A percentile compares a stretch with the other conserved stretches of the same genome.
Evolutionary conservation across 2,888 invertebrate species (phyloP).

Genomic region (Eurytoma californica): DNA sequence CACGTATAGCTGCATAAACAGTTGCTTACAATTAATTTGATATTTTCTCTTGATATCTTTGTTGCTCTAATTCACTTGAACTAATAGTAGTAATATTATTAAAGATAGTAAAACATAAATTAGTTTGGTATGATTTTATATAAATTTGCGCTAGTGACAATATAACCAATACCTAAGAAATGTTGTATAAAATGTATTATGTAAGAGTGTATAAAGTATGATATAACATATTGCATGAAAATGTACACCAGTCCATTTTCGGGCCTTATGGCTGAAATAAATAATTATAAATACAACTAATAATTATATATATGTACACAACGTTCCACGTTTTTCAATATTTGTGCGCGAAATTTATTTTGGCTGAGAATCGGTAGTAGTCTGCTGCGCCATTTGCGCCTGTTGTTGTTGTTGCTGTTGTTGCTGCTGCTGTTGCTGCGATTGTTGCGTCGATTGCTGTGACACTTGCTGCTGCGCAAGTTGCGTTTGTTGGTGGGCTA

Average conservation of each 20-base stretch:
- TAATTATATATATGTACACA: not conserved
- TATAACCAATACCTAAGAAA: too few relatives aligned
- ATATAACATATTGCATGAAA: slow-evolving; percentile 8
- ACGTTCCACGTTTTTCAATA: slow-evolving; percentile 9
- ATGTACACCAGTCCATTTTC: not conserved
- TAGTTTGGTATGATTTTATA: too few relatives aligned
- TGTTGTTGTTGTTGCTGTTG: slow-evolving; percentile 41
- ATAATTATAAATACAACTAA: not conserved
- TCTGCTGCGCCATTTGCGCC: slow-evolving; percentile 56
- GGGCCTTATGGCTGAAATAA: not conserved
- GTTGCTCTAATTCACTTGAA: too few relatives aligned
- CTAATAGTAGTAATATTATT: too few relatives aligned
- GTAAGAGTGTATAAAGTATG: too few relatives aligned
- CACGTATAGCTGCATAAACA: too few relatives aligned
- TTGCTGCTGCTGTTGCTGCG: slow-evolving; percentile 20
- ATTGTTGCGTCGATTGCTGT: slow-evolving; percentile 59
- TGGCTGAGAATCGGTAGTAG: slow-evolving; percentile 48
- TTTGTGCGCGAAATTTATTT: slow-evolving; percentile 51
- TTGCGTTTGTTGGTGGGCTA: slow-evolving; percentile 72
- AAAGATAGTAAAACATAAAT: too few relatives aligned
- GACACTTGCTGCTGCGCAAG: slow-evolving; percentile 65
- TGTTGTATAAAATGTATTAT: too few relatives aligned
- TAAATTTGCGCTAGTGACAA: too few relatives aligned
- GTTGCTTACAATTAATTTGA: too few relatives aligned
- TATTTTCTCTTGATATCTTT: too few relatives aligned